phyloP scores from a whole-genome alignment of 2,797 vertebrate species.

The Muscicapa striata region DNA sequence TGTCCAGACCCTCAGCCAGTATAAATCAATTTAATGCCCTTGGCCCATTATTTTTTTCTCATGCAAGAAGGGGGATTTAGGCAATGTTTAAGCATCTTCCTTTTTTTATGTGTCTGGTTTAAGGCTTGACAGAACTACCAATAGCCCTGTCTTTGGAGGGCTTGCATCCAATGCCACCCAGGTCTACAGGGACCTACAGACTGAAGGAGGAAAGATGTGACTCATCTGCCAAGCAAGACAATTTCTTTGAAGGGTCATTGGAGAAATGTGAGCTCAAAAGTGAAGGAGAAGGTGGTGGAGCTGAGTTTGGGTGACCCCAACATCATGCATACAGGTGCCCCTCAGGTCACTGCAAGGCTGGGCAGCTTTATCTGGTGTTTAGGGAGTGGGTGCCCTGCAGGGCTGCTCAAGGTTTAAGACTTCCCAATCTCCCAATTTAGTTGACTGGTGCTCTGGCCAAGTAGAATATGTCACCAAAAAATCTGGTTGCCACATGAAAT shows the following conservation, averaged over 20 bases:
- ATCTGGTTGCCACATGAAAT: neutral
- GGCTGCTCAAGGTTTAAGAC: neutral
- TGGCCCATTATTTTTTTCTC: conserved; percentile 8
- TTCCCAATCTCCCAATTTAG: neutral
- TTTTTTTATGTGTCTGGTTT: neutral
- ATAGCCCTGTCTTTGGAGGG: neutral
- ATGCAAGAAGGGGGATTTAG: neutral
- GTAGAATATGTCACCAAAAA: neutral
- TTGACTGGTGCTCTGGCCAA: neutral
- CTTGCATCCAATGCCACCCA: neutral
- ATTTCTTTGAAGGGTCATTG: neutral
- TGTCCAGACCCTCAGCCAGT: neutral
- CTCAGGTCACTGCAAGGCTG: neutral
- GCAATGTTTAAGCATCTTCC: neutral
- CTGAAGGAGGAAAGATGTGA: neutral
- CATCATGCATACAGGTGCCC: neutral
- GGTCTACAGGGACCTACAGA: neutral
- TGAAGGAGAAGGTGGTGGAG: neutral
- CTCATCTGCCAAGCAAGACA: neutral
- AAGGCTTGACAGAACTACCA: neutral
- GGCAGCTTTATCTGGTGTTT: neutral
- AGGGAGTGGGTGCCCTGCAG: neutral
- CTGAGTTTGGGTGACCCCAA: neutral
- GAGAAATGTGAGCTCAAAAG: neutral
- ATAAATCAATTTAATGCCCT: conserved; percentile 7